These are phyloP conservation scores for human DNA, from an alignment of 2,113 vertebrate genomes.

Conservation along the genomic window GRCh38 chr2:236224001-236224500, in stretches of 20 bases:
- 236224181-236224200: not conserved
- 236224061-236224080: not conserved
- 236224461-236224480: not conserved
- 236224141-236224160: not conserved
- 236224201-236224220: not conserved
- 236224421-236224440: not conserved
- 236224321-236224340: not conserved
- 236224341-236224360: not conserved
- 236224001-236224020: not conserved
- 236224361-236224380: not conserved
- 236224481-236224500: not conserved
- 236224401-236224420: not conserved
- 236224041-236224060: not conserved
- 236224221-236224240: not conserved
- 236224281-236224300: not conserved
- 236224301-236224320: not conserved
- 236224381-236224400: not conserved
- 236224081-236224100: not conserved
- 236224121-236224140: rapidly evolving
- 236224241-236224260: not conserved
- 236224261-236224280: not conserved
- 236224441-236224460: not conserved
- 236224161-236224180: not conserved
- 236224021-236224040: not conserved
- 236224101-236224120: not conserved